Evolutionary conservation across 2,888 invertebrate genomes (phyloP).

Genomic region (Julus scanicus): DNA sequence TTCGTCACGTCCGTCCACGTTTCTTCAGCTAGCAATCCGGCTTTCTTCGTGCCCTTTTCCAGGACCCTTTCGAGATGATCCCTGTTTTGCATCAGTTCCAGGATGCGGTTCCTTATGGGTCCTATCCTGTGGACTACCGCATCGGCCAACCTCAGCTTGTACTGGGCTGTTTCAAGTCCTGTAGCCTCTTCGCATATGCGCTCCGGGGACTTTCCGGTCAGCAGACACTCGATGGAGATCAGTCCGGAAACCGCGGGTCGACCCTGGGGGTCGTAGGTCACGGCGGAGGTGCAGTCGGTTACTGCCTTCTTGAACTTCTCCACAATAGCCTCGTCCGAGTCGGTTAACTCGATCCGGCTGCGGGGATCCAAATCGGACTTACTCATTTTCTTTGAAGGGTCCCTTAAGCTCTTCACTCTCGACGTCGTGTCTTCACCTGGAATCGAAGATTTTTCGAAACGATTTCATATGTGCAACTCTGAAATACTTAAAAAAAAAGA

Average conservation of each 20-base stretch:
- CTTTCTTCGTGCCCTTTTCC: conserved; percentile 74
- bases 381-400: conserved; percentile 95
- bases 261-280: conserved; percentile 81
- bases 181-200: conserved; percentile 76
- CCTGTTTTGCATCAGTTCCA: conserved; percentile 72
- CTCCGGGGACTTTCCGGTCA: conserved; percentile 75
- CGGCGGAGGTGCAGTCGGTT: conserved; percentile 86
- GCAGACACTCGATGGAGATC: conserved; percentile 81
- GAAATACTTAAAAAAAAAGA: no score
- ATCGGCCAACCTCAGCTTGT: conserved; percentile 79
- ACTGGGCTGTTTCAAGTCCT: conserved; percentile 80
- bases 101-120: conserved; percentile 76
- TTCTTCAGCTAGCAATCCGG: conserved; percentile 72
- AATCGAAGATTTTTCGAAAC: background rate
- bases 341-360: conserved; percentile 82
- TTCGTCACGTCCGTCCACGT: conserved; percentile 75
- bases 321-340: conserved; percentile 76
- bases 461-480: no score
- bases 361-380: conserved; percentile 87
- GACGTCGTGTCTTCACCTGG: background rate
- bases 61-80: conserved; percentile 75
- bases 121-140: conserved; percentile 76
- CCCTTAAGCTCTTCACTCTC: conserved; percentile 81
- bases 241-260: conserved; percentile 93
- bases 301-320: conserved; percentile 86